These are phyloP conservation scores for Yponomeuta malinellus DNA, from an alignment of 2,888 invertebrate genomes.

Conservation along the genomic window DNA sequence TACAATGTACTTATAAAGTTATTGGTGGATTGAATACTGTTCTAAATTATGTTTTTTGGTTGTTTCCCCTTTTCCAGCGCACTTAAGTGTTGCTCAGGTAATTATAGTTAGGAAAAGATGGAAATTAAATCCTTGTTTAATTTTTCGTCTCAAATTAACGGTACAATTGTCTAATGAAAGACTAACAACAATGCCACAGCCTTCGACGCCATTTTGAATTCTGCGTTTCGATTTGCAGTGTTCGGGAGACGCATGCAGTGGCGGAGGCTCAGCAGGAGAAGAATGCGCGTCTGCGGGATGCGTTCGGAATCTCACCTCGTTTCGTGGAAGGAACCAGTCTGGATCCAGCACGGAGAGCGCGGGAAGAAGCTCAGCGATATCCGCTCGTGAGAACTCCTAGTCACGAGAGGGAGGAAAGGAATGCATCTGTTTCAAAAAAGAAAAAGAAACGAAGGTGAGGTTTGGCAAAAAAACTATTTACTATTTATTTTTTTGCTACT, in stretches of 20 bases:
- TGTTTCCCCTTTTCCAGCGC: constrained; percentile 70
- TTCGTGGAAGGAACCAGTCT: constrained; percentile 96
- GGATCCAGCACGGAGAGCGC: constrained; percentile 81
- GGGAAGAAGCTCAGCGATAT: constrained; percentile 77
- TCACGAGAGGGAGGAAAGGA: constrained; percentile 72
- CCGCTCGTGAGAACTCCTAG: constrained; percentile 87
- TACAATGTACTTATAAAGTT: background rate
- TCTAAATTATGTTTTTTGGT: constrained; percentile 37
- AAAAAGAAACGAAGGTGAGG: constrained; percentile 83
- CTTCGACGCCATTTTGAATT: constrained; percentile 22
- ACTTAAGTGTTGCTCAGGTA: constrained; percentile 70
- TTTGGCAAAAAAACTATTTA: background rate
- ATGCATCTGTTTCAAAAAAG: constrained; percentile 58
- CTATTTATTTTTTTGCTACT: too few species aligned
- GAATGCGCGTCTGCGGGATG: constrained; percentile 93
- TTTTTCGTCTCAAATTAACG: background rate
- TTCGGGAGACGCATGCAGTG: constrained; percentile 96
- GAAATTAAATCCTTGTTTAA: constrained; percentile 1
- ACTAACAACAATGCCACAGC: background rate
- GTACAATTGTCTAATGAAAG: background rate
- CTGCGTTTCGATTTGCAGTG: constrained; percentile 71
- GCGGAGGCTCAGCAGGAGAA: constrained; percentile 97
- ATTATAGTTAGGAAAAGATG: constrained; percentile 34
- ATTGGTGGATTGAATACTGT: constrained; percentile 23
- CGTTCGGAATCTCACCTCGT: constrained; percentile 94